Conservation (phyloP, 2,113 vertebrate genomes). For the Crypturellus undulatus region DNA sequence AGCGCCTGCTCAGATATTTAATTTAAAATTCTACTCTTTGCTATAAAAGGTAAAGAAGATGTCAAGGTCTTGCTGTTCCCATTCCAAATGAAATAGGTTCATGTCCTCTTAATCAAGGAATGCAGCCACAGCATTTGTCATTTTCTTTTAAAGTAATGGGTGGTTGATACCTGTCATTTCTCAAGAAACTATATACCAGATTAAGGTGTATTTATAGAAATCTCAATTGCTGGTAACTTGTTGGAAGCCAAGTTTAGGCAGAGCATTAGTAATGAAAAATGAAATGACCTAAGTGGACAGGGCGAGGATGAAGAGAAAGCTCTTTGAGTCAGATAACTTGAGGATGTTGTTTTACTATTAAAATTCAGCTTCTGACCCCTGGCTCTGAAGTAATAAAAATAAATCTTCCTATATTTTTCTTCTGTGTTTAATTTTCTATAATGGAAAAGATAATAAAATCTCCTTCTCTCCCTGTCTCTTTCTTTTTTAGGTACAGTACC, state of each 20-base stretch:
- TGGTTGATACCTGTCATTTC: slow-evolving; percentile 73
- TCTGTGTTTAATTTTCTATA: slow-evolving; percentile 48
- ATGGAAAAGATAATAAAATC: slow-evolving; percentile 51
- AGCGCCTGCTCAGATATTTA: background rate
- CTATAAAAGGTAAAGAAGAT: slow-evolving; percentile 63
- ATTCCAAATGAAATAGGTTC: slow-evolving; percentile 68
- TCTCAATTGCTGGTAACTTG: slow-evolving; percentile 54
- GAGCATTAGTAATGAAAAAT: slow-evolving; percentile 55
- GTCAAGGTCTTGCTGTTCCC: slow-evolving; percentile 64
- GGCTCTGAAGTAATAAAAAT: slow-evolving; percentile 66
- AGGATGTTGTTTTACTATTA: slow-evolving; percentile 65
- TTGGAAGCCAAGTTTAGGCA: slow-evolving; percentile 42
- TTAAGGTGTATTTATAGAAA: slow-evolving; percentile 67
- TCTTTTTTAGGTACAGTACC: slow-evolving; percentile 81
- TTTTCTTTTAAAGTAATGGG: slow-evolving; percentile 61
- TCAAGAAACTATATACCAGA: slow-evolving; percentile 62
- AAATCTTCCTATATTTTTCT: slow-evolving; percentile 37
- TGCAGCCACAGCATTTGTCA: slow-evolving; percentile 53
- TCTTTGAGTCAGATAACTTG: slow-evolving; percentile 38
- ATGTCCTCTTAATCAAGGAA: slow-evolving; percentile 64
- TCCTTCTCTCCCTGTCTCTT: slow-evolving; percentile 29
- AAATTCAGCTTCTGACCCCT: slow-evolving; percentile 64
- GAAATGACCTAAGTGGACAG: slow-evolving; percentile 34
- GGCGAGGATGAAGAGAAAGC: slow-evolving; percentile 8
- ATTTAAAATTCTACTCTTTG: slow-evolving; percentile 52